These are phyloP conservation scores for Drosophila suboccidentalis DNA, from an alignment of 2,888 invertebrate species.

Conservation along the genomic window DNA sequence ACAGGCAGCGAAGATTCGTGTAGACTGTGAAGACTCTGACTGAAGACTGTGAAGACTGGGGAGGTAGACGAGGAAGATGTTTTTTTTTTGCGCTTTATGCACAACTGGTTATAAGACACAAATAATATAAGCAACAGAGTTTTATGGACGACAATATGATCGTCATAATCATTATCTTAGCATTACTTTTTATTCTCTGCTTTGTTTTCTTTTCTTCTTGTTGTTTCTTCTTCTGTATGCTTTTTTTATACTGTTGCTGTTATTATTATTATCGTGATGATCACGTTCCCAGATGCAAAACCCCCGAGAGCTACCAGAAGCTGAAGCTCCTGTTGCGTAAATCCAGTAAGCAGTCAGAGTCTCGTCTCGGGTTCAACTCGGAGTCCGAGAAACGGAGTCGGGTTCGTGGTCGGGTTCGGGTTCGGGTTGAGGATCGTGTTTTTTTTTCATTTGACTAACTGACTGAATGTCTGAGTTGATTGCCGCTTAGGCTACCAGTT, in stretches of 20 bases:
- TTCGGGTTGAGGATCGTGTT: constrained; percentile 3
- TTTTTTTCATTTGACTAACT: constrained; percentile 26
- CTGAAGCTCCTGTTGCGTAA: constrained; percentile 77
- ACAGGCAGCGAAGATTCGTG: constrained; percentile 11
- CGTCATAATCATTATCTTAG: constrained; percentile 58
- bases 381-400: constrained; percentile 10
- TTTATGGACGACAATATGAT: constrained; percentile 67
- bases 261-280: constrained; percentile 61
- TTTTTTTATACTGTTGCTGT: constrained; percentile 23
- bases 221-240: constrained; percentile 9
- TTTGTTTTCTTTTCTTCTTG: not conserved
- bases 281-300: constrained; percentile 60
- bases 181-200: constrained; percentile 25
- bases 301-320: constrained; percentile 55
- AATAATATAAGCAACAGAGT: constrained; percentile 54
- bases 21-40: constrained; percentile 12
- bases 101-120: constrained; percentile 69
- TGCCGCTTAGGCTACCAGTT: constrained; percentile 59
- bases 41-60: constrained; percentile 1
- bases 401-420: constrained; percentile 9
- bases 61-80: not conserved
- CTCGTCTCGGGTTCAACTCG: constrained; percentile 42
- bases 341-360: constrained; percentile 71
- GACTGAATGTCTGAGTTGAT: constrained; percentile 48
- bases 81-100: constrained; percentile 35